Conservation (phyloP, 2,797 vertebrate species). For the Anisognathus igniventris region DNA sequence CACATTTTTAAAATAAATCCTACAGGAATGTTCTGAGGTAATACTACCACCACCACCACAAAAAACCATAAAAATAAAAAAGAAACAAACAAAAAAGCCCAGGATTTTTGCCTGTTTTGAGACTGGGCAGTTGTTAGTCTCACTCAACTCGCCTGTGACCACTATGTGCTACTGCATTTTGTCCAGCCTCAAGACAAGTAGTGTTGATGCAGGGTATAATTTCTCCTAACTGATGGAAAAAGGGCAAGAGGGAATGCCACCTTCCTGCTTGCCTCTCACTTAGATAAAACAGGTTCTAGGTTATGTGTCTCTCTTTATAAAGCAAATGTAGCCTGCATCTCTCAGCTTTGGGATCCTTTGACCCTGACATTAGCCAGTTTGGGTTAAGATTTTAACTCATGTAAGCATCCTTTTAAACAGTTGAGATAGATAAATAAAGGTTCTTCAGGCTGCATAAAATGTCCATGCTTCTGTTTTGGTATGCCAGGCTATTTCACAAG, state of each 20-base stretch:
- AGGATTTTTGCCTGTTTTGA: neutral
- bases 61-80: neutral
- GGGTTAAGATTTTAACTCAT: neutral
- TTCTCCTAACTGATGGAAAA: neutral
- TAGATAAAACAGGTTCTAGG: neutral
- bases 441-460: neutral
- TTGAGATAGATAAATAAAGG: neutral
- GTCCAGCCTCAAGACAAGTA: neutral
- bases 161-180: neutral
- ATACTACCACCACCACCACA: neutral
- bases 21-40: neutral
- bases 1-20: neutral
- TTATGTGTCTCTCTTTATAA: neutral
- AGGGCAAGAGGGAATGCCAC: accelerated
- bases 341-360: neutral
- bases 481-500: neutral
- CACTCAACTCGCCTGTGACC: neutral
- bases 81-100: neutral
- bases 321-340: neutral
- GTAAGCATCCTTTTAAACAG: neutral
- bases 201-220: neutral
- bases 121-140: neutral
- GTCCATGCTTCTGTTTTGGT: neutral
- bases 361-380: neutral
- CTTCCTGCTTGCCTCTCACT: neutral